Evolutionary conservation across 2,797 vertebrate species (phyloP), one percentile per base, ranked within the genome.

Genomic region (Oreortyx pictus): DNA sequence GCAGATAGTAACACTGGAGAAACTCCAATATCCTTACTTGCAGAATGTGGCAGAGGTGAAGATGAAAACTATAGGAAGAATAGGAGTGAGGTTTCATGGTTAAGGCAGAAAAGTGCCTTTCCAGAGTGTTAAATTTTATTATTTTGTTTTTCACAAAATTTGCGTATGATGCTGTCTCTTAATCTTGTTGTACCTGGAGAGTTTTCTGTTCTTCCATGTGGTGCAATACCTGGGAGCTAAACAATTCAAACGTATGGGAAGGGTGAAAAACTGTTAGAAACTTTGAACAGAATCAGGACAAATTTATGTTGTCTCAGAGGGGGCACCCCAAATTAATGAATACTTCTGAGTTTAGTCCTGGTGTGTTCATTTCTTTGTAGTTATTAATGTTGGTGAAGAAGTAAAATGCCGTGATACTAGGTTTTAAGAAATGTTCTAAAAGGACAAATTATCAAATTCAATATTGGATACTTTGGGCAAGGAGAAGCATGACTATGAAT

Each of bases 171-270:
- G 33, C 11, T 64, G 13, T 82, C 16, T 79, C 56, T 35, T 25
- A 44, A 88, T 88, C 25, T 73, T 81, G 8, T 18, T 22, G 31
- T 27, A 19, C 6, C 0, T 24, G 27, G 83, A 22, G 49, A 83
- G 8, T 54, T 89, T 59, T 0, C 0, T 14, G 2, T 86, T 75
- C 64, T 9, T 88, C 37, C 20, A 0, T 46, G n/a, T 59, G 44
- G 4, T 39, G 91, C 74, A 29, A 39, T 59, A n/a, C 31, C 20
- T 46, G 44, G 25, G 18, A 81, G 13, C 52, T 64, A 56, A 87
- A 82, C 46, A 80, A 29, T 10, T 65, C 31, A 47, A 68, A 78
- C 72, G 37, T 64, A 6, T 59, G 22, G 19, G 12, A 77, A 65
- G 52, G 59, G 7, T 60, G n/a, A 86, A 70, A 56, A 5, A 13